Evolutionary conservation across 2,113 vertebrate species (phyloP).

Genomic region (Cyanistes caeruleus): DNA sequence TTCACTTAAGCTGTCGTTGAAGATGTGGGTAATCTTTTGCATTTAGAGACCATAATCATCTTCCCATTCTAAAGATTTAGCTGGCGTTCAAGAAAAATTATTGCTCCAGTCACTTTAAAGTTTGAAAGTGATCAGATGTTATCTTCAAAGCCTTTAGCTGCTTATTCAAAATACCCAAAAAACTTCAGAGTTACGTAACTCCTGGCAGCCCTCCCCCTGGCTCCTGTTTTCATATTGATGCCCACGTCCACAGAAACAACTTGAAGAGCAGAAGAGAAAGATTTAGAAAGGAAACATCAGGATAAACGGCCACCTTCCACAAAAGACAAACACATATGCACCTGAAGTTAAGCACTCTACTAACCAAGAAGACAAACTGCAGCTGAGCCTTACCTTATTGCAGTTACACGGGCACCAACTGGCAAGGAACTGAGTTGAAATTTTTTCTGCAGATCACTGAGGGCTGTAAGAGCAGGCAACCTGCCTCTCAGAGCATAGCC

Average conservation of each 20-base stretch:
- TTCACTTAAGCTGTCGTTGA: slow-evolving; percentile 63
- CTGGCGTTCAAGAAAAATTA: slow-evolving; percentile 35
- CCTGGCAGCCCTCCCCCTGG: not conserved
- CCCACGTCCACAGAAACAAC: not conserved
- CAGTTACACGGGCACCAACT: slow-evolving; percentile 64
- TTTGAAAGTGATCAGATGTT: slow-evolving; percentile 57
- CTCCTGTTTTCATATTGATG: not conserved
- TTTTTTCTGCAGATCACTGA: slow-evolving; percentile 75
- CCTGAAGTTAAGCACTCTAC: not conserved
- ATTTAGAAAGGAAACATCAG: not conserved
- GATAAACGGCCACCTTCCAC: not conserved
- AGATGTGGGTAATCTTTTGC: slow-evolving; percentile 60
- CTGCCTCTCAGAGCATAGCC: slow-evolving; percentile 74
- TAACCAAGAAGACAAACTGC: slow-evolving; percentile 65
- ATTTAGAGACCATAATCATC: slow-evolving; percentile 68
- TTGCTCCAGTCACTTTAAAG: slow-evolving; percentile 50
- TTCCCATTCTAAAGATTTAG: slow-evolving; percentile 63
- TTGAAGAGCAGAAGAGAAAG: not conserved
- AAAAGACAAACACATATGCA: slow-evolving; percentile 29
- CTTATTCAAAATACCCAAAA: slow-evolving; percentile 45
- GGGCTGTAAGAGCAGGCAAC: slow-evolving; percentile 72
- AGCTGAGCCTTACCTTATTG: slow-evolving; percentile 76
- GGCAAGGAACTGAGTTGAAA: slow-evolving; percentile 67
- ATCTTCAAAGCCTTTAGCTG: slow-evolving; percentile 52
- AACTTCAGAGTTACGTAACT: slow-evolving; percentile 23